Conservation (phyloP, 2,888 invertebrate genomes). For the Trissoscelio sp. region DNA sequence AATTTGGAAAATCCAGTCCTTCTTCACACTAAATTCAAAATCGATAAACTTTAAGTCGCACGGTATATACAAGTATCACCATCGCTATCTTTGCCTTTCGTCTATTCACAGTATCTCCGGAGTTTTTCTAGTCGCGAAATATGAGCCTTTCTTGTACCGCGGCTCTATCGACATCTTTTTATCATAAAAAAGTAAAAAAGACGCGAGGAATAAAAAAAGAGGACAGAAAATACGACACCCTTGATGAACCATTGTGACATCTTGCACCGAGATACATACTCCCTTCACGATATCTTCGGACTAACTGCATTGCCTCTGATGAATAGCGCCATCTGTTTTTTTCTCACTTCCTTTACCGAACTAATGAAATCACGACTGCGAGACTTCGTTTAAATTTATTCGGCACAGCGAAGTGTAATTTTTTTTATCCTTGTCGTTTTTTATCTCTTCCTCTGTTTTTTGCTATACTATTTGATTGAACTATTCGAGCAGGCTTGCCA, state of each 20-base stretch:
- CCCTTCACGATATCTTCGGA: slow-evolving; percentile 8
- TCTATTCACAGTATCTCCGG: slow-evolving; percentile 38
- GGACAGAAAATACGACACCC: slow-evolving; percentile 5
- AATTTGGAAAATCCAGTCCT: neutral
- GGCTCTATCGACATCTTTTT: slow-evolving; percentile 34
- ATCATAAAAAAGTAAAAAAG: slow-evolving; percentile 17
- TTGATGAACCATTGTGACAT: slow-evolving; percentile 56
- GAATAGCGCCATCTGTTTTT: slow-evolving; percentile 47
- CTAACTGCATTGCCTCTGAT: slow-evolving; percentile 27
- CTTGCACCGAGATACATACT: slow-evolving; percentile 10
- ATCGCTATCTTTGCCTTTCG: slow-evolving; percentile 33
- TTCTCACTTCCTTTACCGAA: slow-evolving; percentile 19
- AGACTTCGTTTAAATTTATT: slow-evolving; percentile 32
- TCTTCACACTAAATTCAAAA: slow-evolving; percentile 31
- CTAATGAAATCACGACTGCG: slow-evolving; percentile 52
- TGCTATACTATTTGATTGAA: neutral
- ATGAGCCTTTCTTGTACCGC: slow-evolving; percentile 30
- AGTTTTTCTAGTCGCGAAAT: slow-evolving; percentile 38
- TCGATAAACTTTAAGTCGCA: slow-evolving; percentile 46
- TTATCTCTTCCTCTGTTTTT: neutral
- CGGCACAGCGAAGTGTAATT: slow-evolving; percentile 1
- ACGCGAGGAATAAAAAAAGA: neutral
- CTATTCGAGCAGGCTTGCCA: neutral
- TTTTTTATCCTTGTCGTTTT: slow-evolving; percentile 14
- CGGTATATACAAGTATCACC: slow-evolving; percentile 21